These are phyloP conservation scores for Melangyna quadrimaculata DNA, from an alignment of 2,888 invertebrate species.

Conservation along the genomic window DNA sequence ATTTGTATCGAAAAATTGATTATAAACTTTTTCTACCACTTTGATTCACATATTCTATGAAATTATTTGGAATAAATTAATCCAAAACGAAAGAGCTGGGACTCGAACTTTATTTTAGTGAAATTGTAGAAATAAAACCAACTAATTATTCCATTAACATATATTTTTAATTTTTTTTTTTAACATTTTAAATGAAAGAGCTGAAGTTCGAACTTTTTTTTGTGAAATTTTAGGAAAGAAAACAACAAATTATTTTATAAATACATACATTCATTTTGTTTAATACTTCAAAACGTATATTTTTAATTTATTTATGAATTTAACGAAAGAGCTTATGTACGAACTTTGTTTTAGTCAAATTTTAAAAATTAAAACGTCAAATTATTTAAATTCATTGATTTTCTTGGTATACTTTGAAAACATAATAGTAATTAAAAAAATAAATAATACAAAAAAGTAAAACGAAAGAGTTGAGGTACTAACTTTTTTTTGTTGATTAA, in stretches of 20 bases:
- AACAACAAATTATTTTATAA: too few species aligned
- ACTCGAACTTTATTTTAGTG: constrained; percentile 9
- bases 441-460: background rate
- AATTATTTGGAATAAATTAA: background rate
- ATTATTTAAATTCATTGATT: too few species aligned
- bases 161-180: background rate
- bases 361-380: background rate
- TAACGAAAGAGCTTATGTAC: background rate
- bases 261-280: too few species aligned
- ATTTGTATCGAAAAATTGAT: background rate
- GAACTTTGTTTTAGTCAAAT: background rate
- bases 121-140: too few species aligned
- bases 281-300: too few species aligned
- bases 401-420: too few species aligned
- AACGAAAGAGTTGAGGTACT: background rate
- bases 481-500: background rate
- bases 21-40: background rate
- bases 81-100: constrained; percentile 40
- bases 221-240: background rate
- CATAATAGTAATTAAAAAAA: too few species aligned
- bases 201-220: background rate
- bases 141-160: too few species aligned
- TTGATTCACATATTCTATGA: background rate
- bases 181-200: background rate
- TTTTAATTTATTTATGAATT: background rate